A percentile compares a stretch with the other conserved stretches of the same genome.
Conservation (phyloP, 2,797 vertebrate genomes). For the Furcifer pardalis region DNA sequence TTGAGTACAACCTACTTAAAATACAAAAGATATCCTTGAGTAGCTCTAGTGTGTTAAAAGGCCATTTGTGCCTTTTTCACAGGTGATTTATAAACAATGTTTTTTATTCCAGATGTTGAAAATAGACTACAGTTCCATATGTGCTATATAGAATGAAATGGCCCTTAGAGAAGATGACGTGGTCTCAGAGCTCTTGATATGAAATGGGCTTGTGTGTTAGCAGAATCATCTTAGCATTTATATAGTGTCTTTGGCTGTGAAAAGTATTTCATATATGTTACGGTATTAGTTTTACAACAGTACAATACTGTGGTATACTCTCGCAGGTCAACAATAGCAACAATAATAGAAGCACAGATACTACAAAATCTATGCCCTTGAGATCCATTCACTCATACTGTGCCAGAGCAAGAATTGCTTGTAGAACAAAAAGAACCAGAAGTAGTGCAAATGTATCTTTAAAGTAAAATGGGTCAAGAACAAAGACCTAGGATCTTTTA, state of each 20-base stretch:
- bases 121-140: conserved; percentile 53
- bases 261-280: neutral
- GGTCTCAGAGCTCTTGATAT: conserved; percentile 16
- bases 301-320: neutral
- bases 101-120: conserved; percentile 54
- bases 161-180: conserved; percentile 15
- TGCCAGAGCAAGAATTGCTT: no score
- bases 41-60: conserved; percentile 46
- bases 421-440: no score
- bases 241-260: neutral
- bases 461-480: no score
- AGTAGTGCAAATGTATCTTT: no score
- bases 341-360: no score
- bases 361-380: no score
- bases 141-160: conserved; percentile 15
- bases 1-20: conserved; percentile 53
- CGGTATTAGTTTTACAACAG: neutral
- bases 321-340: neutral
- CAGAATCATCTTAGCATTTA: conserved; percentile 3
- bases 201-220: neutral
- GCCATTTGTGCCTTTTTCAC: conserved; percentile 23
- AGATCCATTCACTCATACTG: no score
- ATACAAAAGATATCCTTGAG: conserved; percentile 56
- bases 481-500: no score
- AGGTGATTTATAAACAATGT: conserved; percentile 65